Base-by-base conservation (phyloP, 1,140 invertebrate species). In the Penaeus vannamei region DNA sequence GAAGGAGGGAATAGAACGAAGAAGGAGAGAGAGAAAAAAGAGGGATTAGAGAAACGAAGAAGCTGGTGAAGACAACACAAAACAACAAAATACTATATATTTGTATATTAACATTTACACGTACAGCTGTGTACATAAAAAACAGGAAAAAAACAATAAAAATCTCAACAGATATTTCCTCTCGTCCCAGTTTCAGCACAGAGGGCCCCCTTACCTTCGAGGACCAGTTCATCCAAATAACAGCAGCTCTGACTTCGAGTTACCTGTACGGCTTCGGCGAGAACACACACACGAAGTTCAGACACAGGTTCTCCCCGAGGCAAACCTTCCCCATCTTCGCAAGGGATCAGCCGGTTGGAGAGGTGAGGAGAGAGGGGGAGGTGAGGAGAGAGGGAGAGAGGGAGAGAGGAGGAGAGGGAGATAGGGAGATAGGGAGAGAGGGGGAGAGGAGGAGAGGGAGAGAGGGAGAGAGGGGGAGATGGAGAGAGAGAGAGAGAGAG, bases 181-280 rank as follows among this genome's bases (percentile, higher is more conserved):
- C 53, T 14, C 8, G 53, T 10, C 22, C 29, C 77, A 90, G 84
- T 59, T 86, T 90, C 36, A 60, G 60, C 1, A 86, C 84, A 8
- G 60, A 81, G 1, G 89, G 89, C 3, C 83, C 89, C 17, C 26
- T 95, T 23, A 91, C 93, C 20, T 94, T 94, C 85, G 92, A 92
- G 10, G 93, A 95, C 89, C 93, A 95, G 92, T 95, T 94, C 90
- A 92, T 95, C 19, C 94, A 95, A 92, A 91, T 95, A 22, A 92
- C 93, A 10, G 93, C 94, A 0, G 87, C 91, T 59, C 91, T 94
- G 14, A 92, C 94, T 23, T 93, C 93, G 19, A 90, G 91, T 10
- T 93, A 94, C 90, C 91, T 95, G 12, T 95, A 94, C 91, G 95
- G 94, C 29, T 93, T 95, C 90, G 94, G 94, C n/a, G 94, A 95